These are phyloP conservation scores for Sciurus niger DNA, from an alignment of 2,113 vertebrate species.

Conservation along the genomic window DNA sequence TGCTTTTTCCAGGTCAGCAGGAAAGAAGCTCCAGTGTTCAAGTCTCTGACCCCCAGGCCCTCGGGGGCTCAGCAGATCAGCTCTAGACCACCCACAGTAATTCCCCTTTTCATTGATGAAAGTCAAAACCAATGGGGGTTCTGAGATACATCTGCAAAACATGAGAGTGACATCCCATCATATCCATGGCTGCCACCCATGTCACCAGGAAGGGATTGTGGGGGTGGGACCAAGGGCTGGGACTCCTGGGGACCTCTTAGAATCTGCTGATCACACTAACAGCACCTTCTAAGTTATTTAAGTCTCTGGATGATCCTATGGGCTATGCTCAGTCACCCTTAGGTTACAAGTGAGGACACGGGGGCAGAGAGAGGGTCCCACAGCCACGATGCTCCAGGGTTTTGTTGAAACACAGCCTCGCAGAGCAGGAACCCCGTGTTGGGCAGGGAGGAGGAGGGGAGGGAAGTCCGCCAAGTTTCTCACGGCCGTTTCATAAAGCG, in stretches of 20 bases:
- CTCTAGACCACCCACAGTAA: background rate
- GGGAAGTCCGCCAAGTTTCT: constrained; percentile 62
- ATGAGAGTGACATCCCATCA: background rate
- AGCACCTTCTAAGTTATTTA: background rate
- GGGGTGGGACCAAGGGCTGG: no score
- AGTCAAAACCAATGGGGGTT: background rate
- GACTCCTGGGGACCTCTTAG: background rate
- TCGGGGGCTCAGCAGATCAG: background rate
- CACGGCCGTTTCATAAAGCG: constrained; percentile 70
- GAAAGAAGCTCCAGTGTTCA: background rate
- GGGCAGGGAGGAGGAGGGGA: background rate
- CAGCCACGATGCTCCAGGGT: background rate
- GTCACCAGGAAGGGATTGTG: background rate
- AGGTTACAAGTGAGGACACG: background rate
- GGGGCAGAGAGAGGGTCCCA: background rate
- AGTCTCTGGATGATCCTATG: background rate
- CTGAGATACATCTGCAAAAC: background rate
- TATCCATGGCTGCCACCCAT: background rate
- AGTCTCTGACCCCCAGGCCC: background rate
- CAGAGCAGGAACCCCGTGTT: background rate
- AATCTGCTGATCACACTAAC: background rate
- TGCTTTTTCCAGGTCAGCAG: background rate
- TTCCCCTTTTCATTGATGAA: background rate
- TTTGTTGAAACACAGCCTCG: background rate
- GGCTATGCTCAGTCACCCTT: background rate